phyloP scores from a whole-genome alignment of 1,140 invertebrate genomes.

The Lasioglossum baleicum region DNA sequence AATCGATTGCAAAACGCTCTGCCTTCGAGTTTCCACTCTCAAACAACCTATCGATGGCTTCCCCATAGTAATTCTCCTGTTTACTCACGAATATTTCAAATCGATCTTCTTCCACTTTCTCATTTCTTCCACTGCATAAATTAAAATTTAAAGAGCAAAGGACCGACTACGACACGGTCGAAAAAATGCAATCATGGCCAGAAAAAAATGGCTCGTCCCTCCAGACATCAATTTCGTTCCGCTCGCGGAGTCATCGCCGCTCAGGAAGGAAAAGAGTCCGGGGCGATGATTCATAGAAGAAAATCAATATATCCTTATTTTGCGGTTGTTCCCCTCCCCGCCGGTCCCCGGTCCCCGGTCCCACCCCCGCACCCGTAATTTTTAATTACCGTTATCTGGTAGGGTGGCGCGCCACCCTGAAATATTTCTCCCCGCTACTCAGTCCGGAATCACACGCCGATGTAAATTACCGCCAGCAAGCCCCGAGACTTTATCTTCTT shows the following conservation, averaged over 20 bases:
- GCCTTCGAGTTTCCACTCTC: background rate
- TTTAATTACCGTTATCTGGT: slow-evolving; percentile 79
- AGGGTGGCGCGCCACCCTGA: slow-evolving; percentile 64
- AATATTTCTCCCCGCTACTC: slow-evolving; percentile 75
- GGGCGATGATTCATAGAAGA: slow-evolving; percentile 28
- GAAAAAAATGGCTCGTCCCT: background rate
- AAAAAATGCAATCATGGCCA: background rate
- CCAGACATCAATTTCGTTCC: background rate
- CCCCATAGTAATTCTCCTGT: too few relatives aligned
- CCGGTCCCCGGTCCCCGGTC: background rate
- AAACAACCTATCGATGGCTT: background rate
- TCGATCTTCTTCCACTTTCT: background rate
- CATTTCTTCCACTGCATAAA: too few relatives aligned
- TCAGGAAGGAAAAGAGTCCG: slow-evolving; percentile 2
- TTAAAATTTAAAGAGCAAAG: too few relatives aligned
- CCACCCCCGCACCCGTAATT: slow-evolving; percentile 59
- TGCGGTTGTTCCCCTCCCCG: background rate
- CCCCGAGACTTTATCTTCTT: slow-evolving; percentile 77
- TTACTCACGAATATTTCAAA: background rate
- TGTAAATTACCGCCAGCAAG: slow-evolving; percentile 76
- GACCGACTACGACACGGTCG: too few relatives aligned
- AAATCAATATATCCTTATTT: slow-evolving; percentile 58
- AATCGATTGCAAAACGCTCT: slow-evolving; percentile 42
- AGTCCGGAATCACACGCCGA: slow-evolving; percentile 76
- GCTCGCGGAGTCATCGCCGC: background rate